Conservation (phyloP, 2,113 vertebrate genomes). For the Festucalex cinctus region DNA sequence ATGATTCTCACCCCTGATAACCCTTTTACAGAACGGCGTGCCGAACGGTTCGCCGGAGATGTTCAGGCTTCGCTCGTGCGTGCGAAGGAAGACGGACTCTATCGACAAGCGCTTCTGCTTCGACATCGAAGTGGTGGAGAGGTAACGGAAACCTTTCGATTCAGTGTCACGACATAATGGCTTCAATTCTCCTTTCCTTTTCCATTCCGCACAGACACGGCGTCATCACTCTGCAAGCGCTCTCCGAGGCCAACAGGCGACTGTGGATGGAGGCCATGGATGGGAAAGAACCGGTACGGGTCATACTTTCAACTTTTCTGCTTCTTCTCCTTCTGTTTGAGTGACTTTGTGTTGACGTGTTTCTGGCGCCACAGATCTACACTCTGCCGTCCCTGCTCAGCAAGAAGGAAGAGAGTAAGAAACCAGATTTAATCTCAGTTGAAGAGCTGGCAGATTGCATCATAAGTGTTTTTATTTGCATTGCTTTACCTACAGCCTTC, state of each 20-base stretch:
- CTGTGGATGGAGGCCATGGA: constrained; percentile 98
- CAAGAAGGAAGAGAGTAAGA: constrained; percentile 99
- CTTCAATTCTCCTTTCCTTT: neutral
- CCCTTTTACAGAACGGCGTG: constrained; percentile 78
- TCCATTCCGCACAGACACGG: constrained; percentile 77
- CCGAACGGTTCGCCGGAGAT: constrained; percentile 78
- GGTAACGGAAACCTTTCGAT: constrained; percentile 63
- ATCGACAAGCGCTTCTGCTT: constrained; percentile 99
- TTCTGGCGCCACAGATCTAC: constrained; percentile 80
- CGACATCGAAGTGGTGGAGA: constrained; percentile 93
- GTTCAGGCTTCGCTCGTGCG: constrained; percentile 90
- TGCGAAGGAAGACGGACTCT: constrained; percentile 92
- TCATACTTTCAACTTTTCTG: constrained; percentile 4
- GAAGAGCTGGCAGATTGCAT: neutral
- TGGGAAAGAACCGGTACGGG: constrained; percentile 90
- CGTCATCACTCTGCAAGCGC: constrained; percentile 91
- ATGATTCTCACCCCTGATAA: no score
- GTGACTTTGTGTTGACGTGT: neutral
- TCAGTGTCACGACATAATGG: neutral
- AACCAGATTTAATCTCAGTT: neutral
- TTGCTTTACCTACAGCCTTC: constrained; percentile 81
- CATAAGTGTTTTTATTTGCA: neutral
- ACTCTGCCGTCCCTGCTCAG: constrained; percentile 92
- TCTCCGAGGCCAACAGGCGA: constrained; percentile 90
- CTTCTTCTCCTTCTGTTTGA: neutral